These are phyloP conservation scores for Caradrina kadenii DNA, from an alignment of 2,888 invertebrate species.

Conservation along the genomic window DNA sequence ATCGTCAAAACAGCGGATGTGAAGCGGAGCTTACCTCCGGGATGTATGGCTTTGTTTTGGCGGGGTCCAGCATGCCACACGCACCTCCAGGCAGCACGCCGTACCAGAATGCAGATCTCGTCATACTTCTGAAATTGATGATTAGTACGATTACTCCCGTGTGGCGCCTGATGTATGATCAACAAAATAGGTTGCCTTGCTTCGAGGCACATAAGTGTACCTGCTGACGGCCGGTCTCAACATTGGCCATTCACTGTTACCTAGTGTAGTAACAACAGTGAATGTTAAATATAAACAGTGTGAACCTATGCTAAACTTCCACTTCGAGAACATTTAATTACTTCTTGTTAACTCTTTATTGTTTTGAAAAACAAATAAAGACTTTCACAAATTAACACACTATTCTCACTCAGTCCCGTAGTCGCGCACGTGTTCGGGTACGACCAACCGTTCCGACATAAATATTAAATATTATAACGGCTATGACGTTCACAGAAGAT, in stretches of 20 bases:
- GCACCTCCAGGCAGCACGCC: slow-evolving; percentile 97
- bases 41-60: slow-evolving; percentile 94
- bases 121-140: slow-evolving; percentile 81
- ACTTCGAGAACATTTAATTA: too few relatives aligned
- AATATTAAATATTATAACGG: not conserved
- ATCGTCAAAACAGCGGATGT: not conserved
- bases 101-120: slow-evolving; percentile 95
- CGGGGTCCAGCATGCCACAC: slow-evolving; percentile 98
- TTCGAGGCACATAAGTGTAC: not conserved
- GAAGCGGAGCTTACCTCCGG: slow-evolving; percentile 73
- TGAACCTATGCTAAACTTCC: too few relatives aligned
- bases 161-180: not conserved
- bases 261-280: too few relatives aligned
- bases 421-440: not conserved
- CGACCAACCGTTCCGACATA: not conserved
- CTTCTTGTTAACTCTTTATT: too few relatives aligned
- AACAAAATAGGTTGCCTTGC: not conserved
- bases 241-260: not conserved
- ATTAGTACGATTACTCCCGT: slow-evolving; percentile 12
- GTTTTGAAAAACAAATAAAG: too few relatives aligned
- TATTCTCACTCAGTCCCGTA: too few relatives aligned
- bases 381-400: too few relatives aligned
- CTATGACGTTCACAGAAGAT: not conserved
- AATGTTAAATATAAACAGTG: too few relatives aligned
- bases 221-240: not conserved